These are phyloP conservation scores for Metalampra italica DNA, from an alignment of 2,888 invertebrate species.

Conservation along the genomic window DNA sequence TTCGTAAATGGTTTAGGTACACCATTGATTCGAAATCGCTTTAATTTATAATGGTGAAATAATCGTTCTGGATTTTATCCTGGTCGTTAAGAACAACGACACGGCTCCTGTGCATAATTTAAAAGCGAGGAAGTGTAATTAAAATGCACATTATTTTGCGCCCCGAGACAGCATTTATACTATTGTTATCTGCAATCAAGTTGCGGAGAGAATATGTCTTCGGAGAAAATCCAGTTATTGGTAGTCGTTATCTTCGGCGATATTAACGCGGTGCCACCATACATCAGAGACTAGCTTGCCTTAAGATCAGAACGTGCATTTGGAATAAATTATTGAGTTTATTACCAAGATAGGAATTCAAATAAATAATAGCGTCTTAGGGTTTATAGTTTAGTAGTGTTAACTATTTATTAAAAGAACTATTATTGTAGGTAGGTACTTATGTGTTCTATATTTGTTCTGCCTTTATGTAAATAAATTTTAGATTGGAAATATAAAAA, in stretches of 20 bases:
- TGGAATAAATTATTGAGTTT: slow-evolving; percentile 26
- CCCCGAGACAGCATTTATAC: slow-evolving; percentile 38
- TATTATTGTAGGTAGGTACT: no score
- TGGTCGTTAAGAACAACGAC: slow-evolving; percentile 57
- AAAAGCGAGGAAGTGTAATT: slow-evolving; percentile 57
- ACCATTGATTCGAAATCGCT: slow-evolving; percentile 8
- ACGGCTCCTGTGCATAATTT: slow-evolving; percentile 49
- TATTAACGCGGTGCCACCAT: slow-evolving; percentile 48
- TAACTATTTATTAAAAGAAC: no score
- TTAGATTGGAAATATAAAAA: no score
- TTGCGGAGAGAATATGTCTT: slow-evolving; percentile 45
- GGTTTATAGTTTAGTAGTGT: no score
- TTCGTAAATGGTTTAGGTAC: slow-evolving; percentile 1
- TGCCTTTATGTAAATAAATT: no score
- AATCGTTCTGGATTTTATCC: slow-evolving; percentile 54
- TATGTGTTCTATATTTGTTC: no score
- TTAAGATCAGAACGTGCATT: slow-evolving; percentile 23
- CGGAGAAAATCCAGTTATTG: slow-evolving; percentile 38
- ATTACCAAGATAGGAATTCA: slow-evolving; percentile 6
- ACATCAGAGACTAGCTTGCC: slow-evolving; percentile 31
- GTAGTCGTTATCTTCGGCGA: slow-evolving; percentile 39
- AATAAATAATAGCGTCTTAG: no score
- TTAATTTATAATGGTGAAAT: slow-evolving; percentile 38
- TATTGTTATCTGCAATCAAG: slow-evolving; percentile 53
- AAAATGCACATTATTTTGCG: slow-evolving; percentile 58